Percentiles rank a stretch among this genome's conserved stretches.
Evolutionary conservation across 1,140 invertebrate species (phyloP).

Genomic region (Drosophila chauvacae): DNA sequence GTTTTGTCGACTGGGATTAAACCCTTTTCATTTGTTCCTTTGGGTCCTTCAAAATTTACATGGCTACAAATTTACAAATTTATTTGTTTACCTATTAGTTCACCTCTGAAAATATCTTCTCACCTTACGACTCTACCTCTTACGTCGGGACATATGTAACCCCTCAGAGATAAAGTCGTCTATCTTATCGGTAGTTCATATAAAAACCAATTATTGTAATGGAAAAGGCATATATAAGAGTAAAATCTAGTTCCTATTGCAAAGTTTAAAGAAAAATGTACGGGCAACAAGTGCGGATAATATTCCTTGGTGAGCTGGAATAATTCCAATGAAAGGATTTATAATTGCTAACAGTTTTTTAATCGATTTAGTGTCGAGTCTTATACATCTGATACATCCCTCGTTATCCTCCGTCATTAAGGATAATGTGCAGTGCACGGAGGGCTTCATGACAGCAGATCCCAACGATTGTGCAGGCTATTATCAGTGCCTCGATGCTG

Average conservation of each 20-base stretch:
- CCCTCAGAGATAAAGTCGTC: slow-evolving; percentile 11
- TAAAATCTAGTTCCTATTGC: background rate
- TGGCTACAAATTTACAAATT: background rate
- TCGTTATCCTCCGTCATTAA: background rate
- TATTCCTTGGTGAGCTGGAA: slow-evolving; percentile 37
- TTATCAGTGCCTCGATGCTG: slow-evolving; percentile 50
- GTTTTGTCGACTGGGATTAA: background rate
- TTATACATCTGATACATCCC: slow-evolving; percentile 1
- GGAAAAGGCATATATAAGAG: slow-evolving; percentile 48
- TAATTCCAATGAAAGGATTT: background rate
- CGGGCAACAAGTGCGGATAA: slow-evolving; percentile 6
- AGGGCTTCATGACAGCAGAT: slow-evolving; percentile 40
- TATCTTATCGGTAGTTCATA: slow-evolving; percentile 25
- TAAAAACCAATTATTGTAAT: slow-evolving; percentile 23
- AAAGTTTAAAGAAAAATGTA: slow-evolving; percentile 33
- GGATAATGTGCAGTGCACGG: slow-evolving; percentile 17
- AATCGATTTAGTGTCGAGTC: slow-evolving; percentile 13
- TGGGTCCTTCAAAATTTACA: no score
- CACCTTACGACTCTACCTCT: slow-evolving; percentile 8
- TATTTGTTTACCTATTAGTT: slow-evolving; percentile 16
- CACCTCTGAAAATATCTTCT: background rate
- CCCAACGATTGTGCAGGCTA: slow-evolving; percentile 46
- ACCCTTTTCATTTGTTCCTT: slow-evolving; percentile 1
- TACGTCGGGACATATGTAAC: slow-evolving; percentile 32
- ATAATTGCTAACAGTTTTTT: background rate